Evolutionary conservation across 2,888 invertebrate species (phyloP), one percentile per base, ranked within the genome.

Genomic region (Protodeltote pygarga): DNA sequence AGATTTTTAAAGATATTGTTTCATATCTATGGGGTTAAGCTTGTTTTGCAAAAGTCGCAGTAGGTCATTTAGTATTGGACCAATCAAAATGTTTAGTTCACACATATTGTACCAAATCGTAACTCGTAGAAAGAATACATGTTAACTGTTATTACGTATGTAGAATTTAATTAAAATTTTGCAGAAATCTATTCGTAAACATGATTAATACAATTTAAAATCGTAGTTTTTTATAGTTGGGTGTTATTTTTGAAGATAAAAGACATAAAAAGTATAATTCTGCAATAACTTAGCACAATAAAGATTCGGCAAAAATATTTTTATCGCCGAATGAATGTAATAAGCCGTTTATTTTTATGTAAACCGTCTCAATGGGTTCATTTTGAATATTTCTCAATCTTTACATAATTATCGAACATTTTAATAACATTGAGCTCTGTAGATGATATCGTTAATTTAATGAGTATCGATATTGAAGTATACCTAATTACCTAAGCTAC

Each of bases 121-220:
- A n/a, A n/a, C n/a, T n/a, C n/a, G n/a, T n/a, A n/a, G n/a, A 42
- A 42, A 14, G n/a, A 20, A 32, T 31, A 20, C 17, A 52, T 19
- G 38, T 19, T 6, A 46, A 28, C 39, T 29, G 24, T 25, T 35
- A 23, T 34, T 5, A 31, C 17, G 11, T 38, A 3, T 19, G 25
- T 42, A 5, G n/a, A 23, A 21, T 31, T 19, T 1, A 9, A 14
- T 21, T 33, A 29, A 4, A 13, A 23, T 21, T 11, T 52, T 24
- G 20, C 24, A 34, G 33, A 5, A 29, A 8, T 34, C 4, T n/a
- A 10, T 11, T 37, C 33, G 53, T 20, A 33, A 25, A 2, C 16
- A 15, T 9, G n/a, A 20, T 33, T 24, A 34, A 31, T 11, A 29
- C 25, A 21, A 24, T 28, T 23, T n/a, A n/a, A n/a, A n/a, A n/a